Base-by-base conservation (phyloP, 2,888 invertebrate genomes). In the Drosophila pegasa region DNA sequence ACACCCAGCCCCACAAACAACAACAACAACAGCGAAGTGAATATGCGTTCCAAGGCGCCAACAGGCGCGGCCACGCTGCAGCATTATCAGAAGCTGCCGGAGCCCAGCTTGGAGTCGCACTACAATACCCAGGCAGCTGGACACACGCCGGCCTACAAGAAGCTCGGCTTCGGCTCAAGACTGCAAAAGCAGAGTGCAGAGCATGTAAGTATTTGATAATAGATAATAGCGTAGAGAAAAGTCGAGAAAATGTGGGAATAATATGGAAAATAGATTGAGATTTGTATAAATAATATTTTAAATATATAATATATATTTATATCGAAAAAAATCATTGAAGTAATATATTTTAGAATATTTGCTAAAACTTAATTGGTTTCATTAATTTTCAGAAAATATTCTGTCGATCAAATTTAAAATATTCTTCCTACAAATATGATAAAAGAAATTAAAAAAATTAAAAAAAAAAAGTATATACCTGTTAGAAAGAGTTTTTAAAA, bases 61-160 rank as follows among this genome's bases (percentile, higher is more conserved):
- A 75, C 75, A 38, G 78, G 76, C 27, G 87, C 85, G 20, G 89
- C 87, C 14, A 87, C 88, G 29, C 61, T 88, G 48, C 89, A 89
- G 58, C 86, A 87, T 55, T 90, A 89, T 61, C 89, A 90, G 59
- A 90, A 89, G 55, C 71, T 90, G 56, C 84, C 89, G n/a, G 90
- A 90, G 51, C 79, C 84, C 56, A 83, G 81, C 38, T 38, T 89
- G 59, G 66, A 90, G 52, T 70, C 84, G 5, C 81, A 89, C 43
- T 90, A 84, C 54, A 90, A 90, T 63, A 89, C 84, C 22, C 86
- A 89, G 14, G 66, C 71, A 31, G 78, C 83, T 27, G 79, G 80
- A 33, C 72, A 82, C 16, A 82, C 81, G 33, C 80, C 81, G 10
- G 78, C 88, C 10, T 83, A 78, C 20, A 83, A 83, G 62, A 80